Evolutionary conservation across 64 coral and sea anemone genomes (phyloP).

Genomic region (Astreopora myriophthalma): DNA sequence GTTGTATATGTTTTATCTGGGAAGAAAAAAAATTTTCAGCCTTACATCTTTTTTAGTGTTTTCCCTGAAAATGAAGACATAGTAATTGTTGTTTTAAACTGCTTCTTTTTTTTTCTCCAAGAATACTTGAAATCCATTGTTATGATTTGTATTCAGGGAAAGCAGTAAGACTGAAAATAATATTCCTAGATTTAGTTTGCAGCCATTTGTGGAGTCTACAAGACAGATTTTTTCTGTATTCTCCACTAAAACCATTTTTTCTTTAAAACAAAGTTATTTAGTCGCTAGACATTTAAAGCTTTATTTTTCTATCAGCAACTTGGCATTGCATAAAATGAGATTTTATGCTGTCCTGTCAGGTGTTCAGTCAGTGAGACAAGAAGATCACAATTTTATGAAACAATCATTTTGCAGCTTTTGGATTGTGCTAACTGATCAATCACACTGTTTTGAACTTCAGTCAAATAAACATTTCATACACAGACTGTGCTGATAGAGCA

Average conservation of each 20-base stretch:
- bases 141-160: not conserved
- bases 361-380: no score
- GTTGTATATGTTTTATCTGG: not conserved
- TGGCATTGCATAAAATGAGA: slow-evolving; percentile 7
- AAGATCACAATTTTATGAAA: not conserved
- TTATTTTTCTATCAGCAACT: slow-evolving; percentile 39
- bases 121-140: not conserved
- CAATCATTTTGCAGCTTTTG: not conserved
- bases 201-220: not conserved
- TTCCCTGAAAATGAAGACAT: no score
- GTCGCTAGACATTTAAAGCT: not conserved
- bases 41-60: not conserved
- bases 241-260: not conserved
- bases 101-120: not conserved
- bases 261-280: not conserved
- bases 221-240: not conserved
- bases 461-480: no score
- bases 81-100: not conserved
- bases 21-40: not conserved
- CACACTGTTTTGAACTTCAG: not conserved
- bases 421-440: not conserved
- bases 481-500: not conserved
- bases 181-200: not conserved
- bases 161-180: not conserved
- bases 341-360: not conserved